Conservation (phyloP, 2,113 vertebrate genomes). For the Brienomyrus longianalis region DNA sequence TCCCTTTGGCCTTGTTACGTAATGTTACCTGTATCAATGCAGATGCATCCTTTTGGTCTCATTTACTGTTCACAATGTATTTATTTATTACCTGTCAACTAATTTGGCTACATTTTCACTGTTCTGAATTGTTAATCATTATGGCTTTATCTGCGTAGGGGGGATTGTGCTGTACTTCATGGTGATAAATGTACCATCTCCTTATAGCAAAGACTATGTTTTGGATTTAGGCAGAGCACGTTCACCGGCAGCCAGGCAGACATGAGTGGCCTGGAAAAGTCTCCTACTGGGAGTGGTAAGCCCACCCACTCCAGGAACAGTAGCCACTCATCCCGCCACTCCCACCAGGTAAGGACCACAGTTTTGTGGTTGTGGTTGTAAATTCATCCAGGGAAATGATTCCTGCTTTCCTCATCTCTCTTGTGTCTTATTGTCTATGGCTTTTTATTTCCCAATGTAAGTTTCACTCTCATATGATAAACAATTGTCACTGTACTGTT, state of each 20-base stretch:
- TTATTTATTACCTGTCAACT: too few species aligned
- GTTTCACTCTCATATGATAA: neutral
- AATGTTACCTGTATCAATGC: too few species aligned
- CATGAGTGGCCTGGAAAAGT: constrained; percentile 66
- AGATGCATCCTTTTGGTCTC: too few species aligned
- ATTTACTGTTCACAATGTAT: too few species aligned
- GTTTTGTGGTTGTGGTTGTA: neutral
- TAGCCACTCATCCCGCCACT: constrained; percentile 71
- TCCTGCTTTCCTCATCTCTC: neutral
- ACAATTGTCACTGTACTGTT: neutral
- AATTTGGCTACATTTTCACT: too few species aligned
- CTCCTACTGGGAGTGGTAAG: constrained; percentile 41
- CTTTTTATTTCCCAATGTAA: neutral
- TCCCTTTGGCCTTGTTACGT: too few species aligned
- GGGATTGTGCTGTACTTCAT: neutral
- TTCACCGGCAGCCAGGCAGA: constrained; percentile 23
- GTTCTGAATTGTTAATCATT: neutral
- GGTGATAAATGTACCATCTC: neutral
- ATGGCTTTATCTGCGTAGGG: neutral
- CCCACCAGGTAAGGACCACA: constrained; percentile 57
- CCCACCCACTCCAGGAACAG: constrained; percentile 62
- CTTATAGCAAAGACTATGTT: neutral
- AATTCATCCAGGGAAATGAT: neutral
- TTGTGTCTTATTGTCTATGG: too few species aligned
- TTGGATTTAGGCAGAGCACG: neutral